These are phyloP conservation scores for Typhlichthys subterraneus DNA, from an alignment of 2,797 vertebrate genomes.

Conservation along the genomic window DNA sequence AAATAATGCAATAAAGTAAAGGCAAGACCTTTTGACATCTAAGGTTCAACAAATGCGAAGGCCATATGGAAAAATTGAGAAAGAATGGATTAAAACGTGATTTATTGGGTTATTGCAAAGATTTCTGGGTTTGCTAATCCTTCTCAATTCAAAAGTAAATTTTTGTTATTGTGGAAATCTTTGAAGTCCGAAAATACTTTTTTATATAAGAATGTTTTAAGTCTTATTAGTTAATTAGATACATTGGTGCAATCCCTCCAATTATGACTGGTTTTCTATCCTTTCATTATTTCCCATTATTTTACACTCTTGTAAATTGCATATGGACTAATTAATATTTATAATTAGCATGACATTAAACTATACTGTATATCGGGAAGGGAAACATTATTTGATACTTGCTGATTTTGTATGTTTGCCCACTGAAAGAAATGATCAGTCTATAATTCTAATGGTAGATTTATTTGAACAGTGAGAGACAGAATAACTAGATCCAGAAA, in stretches of 20 bases:
- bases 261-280: conserved; percentile 59
- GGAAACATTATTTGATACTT: too few species aligned
- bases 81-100: too few species aligned
- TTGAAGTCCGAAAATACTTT: conserved; percentile 32
- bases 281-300: conserved; percentile 69
- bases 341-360: conserved; percentile 71
- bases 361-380: conserved; percentile 53
- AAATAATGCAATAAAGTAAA: neutral
- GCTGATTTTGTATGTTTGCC: too few species aligned
- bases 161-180: conserved; percentile 49
- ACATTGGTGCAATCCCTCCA: conserved; percentile 62
- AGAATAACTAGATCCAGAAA: too few species aligned
- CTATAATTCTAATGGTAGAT: too few species aligned
- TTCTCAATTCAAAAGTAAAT: conserved; percentile 14
- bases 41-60: too few species aligned
- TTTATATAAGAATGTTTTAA: conserved; percentile 35
- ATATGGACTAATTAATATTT: conserved; percentile 66
- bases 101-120: neutral
- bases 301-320: conserved; percentile 63
- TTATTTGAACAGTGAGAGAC: too few species aligned
- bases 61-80: too few species aligned
- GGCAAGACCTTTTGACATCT: too few species aligned
- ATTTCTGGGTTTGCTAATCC: conserved; percentile 37
- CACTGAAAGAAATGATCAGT: too few species aligned
- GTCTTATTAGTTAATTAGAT: conserved; percentile 54